Percentiles rank a stretch among this genome's conserved stretches.
Conservation (phyloP, 1,140 invertebrate species). For the Papilio polytes region DNA sequence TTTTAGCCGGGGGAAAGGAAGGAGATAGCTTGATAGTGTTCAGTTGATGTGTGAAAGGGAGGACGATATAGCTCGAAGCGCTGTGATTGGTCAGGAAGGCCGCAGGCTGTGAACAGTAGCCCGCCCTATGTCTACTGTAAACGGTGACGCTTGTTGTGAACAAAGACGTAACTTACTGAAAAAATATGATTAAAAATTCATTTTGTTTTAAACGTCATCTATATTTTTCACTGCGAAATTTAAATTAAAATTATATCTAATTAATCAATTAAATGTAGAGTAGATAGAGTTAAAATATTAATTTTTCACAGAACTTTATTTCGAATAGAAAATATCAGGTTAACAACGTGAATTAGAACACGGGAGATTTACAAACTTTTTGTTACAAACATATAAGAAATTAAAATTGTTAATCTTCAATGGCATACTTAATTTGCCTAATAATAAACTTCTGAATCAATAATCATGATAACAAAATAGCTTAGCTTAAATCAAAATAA, state of each 20-base stretch:
- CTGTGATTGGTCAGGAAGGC: conserved; percentile 84
- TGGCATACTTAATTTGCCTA: no score
- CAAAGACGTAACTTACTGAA: conserved; percentile 58
- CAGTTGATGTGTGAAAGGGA: conserved; percentile 56
- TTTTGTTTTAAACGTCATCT: not conserved
- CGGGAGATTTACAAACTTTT: no score
- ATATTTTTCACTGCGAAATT: no score
- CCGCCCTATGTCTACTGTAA: conserved; percentile 83
- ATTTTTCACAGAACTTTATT: no score
- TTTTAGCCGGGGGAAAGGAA: conserved; percentile 80
- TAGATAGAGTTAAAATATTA: not conserved
- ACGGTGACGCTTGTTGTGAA: conserved; percentile 63
- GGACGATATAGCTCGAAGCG: conserved; percentile 79
- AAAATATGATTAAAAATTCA: not conserved
- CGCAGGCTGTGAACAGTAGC: conserved; percentile 83
- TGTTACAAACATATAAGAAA: no score
- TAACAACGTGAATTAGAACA: no score
- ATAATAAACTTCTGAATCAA: no score
- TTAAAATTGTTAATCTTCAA: no score
- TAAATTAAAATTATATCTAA: no score
- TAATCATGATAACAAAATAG: no score
- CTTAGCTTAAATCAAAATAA: no score
- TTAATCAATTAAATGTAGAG: not conserved
- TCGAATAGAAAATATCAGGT: no score
- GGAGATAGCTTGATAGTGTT: conserved; percentile 62